Evolutionary conservation across 2,113 vertebrate species (phyloP).

Genomic region (Lepisosteus oculatus): DNA sequence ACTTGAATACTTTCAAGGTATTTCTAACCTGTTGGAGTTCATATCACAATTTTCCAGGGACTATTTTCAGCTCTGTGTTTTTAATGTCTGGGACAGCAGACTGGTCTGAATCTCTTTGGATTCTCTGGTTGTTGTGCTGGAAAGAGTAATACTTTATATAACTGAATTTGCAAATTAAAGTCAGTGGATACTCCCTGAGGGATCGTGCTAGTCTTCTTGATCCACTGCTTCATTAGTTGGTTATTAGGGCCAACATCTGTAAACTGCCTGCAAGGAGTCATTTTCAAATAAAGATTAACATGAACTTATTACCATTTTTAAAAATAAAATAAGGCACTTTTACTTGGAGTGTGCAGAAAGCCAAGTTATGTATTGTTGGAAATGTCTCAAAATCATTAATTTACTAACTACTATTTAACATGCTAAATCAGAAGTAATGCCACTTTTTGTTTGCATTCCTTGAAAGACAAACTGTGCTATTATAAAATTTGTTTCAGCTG

Average conservation of each 20-base stretch:
- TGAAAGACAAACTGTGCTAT: no score
- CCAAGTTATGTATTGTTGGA: constrained; percentile 11
- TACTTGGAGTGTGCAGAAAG: neutral
- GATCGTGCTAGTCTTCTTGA: neutral
- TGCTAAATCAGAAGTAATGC: no score
- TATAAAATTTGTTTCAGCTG: no score
- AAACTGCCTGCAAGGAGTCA: constrained; percentile 44
- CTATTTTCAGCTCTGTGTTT: neutral
- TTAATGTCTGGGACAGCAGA: neutral
- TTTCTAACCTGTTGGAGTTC: no score
- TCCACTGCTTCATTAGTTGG: constrained; percentile 21
- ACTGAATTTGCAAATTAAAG: neutral
- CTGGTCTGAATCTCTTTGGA: neutral
- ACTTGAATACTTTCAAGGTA: no score
- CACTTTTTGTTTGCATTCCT: no score
- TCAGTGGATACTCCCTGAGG: neutral
- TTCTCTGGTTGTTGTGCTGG: neutral
- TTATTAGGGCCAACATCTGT: constrained; percentile 47
- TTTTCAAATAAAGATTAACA: constrained; percentile 40
- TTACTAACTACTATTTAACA: no score
- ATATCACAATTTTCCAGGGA: no score
- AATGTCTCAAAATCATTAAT: neutral
- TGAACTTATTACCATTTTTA: constrained; percentile 30
- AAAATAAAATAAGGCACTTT: neutral
- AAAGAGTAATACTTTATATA: neutral